Evolutionary conservation across 2,888 invertebrate genomes (phyloP).

Genomic region (Cotesia congregata): DNA sequence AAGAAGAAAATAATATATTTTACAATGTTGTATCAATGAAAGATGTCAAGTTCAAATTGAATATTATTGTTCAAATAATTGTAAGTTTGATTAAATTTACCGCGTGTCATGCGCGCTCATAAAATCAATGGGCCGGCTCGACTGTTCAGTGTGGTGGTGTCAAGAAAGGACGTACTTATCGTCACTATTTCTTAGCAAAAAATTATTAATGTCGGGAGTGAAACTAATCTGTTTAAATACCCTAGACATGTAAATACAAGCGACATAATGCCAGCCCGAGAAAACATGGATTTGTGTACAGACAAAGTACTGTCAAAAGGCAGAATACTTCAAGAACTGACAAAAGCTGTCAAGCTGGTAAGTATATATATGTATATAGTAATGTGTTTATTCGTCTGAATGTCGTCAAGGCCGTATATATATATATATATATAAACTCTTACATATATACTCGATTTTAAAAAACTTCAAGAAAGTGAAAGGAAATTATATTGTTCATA

Average conservation of each 20-base stretch:
- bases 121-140: constrained; percentile 63
- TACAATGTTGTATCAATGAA: too few species aligned
- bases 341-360: constrained; percentile 69
- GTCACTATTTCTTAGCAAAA: constrained; percentile 41
- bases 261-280: constrained; percentile 62
- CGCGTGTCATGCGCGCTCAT: constrained; percentile 58
- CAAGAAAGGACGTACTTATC: constrained; percentile 31
- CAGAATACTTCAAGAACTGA: constrained; percentile 67
- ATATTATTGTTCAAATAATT: neutral
- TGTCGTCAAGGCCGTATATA: constrained; percentile 48
- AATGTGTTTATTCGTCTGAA: constrained; percentile 25
- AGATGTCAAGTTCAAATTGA: neutral
- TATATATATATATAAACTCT: neutral
- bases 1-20: too few species aligned
- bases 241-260: constrained; percentile 55
- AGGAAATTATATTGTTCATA: constrained; percentile 7
- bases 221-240: constrained; percentile 39
- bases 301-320: constrained; percentile 68
- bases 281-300: constrained; percentile 66
- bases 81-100: constrained; percentile 4
- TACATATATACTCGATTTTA: neutral
- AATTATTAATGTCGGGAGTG: constrained; percentile 36
- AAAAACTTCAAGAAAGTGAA: constrained; percentile 14
- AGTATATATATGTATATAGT: constrained; percentile 47
- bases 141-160: constrained; percentile 37